Percentiles rank a stretch among this genome's conserved stretches.
Conservation (phyloP, 2,113 vertebrate genomes). For the Microtus pennsylvanicus region DNA sequence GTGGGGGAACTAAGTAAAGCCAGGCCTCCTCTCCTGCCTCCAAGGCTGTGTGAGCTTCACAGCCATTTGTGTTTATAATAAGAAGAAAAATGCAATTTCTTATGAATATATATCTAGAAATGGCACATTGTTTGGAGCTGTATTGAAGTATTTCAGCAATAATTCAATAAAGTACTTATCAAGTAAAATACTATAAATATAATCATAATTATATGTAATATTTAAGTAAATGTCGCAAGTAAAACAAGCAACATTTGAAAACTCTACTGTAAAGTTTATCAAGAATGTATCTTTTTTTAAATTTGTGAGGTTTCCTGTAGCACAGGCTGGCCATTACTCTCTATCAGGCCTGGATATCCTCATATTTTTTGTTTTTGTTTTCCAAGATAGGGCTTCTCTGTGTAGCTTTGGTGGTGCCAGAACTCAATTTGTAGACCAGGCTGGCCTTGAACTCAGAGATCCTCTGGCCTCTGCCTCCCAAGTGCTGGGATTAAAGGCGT, state of each 20-base stretch:
- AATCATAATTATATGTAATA: not conserved
- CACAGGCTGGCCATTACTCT: not conserved
- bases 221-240: not conserved
- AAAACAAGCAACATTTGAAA: not conserved
- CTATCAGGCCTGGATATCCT: not conserved
- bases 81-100: not conserved
- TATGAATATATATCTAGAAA: not conserved
- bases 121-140: not conserved
- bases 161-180: not conserved
- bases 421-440: not conserved
- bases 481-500: not conserved
- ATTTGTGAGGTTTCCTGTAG: not conserved
- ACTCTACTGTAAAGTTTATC: not conserved
- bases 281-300: not conserved
- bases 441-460: not conserved
- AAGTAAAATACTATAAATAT: not conserved
- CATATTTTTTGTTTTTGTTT: not conserved
- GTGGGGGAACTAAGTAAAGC: not conserved
- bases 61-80: not conserved
- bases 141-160: slow-evolving; percentile 6
- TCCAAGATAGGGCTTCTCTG: not conserved
- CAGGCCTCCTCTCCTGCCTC: not conserved
- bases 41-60: not conserved
- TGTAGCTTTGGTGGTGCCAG: not conserved
- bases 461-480: not conserved